Evolutionary conservation across 2,797 vertebrate genomes (phyloP).

Genomic region (Epinephelus awoara): DNA sequence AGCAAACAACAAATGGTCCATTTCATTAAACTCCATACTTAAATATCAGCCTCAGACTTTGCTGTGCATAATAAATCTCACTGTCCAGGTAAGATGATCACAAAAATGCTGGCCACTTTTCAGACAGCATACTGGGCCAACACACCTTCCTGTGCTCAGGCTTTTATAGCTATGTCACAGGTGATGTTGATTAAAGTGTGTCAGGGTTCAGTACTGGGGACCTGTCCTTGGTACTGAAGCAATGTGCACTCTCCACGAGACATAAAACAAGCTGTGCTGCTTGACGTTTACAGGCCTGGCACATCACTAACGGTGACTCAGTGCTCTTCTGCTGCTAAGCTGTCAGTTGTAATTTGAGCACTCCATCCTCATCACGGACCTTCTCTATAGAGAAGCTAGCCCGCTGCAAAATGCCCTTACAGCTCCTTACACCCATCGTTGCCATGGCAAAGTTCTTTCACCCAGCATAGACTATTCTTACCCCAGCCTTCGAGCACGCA

Average conservation of each 20-base stretch:
- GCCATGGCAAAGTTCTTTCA: slow-evolving; percentile 69
- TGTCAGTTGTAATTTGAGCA: slow-evolving; percentile 67
- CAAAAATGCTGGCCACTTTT: not conserved
- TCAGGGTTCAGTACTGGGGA: slow-evolving; percentile 22
- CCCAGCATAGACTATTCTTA: slow-evolving; percentile 66
- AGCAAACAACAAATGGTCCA: not conserved
- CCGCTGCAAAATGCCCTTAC: slow-evolving; percentile 50
- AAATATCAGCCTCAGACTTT: not conserved
- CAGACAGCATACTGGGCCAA: not conserved
- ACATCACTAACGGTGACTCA: slow-evolving; percentile 58
- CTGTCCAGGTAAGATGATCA: not conserved
- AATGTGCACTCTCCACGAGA: slow-evolving; percentile 13
- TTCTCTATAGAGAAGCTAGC: slow-evolving; percentile 35
- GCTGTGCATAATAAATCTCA: not conserved
- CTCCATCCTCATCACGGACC: slow-evolving; percentile 38
- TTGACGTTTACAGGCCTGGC: slow-evolving; percentile 42
- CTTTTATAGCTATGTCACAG: not conserved
- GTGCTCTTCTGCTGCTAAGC: slow-evolving; percentile 47
- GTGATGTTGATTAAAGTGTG: not conserved
- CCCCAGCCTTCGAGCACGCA: slow-evolving; percentile 42
- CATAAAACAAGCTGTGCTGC: slow-evolving; percentile 46
- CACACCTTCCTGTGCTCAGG: not conserved
- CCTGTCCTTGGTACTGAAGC: slow-evolving; percentile 75
- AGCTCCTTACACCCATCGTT: slow-evolving; percentile 54
- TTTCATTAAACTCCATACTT: not conserved